Evolutionary conservation across 2,888 invertebrate genomes (phyloP).

Genomic region (Idaea biselata): DNA sequence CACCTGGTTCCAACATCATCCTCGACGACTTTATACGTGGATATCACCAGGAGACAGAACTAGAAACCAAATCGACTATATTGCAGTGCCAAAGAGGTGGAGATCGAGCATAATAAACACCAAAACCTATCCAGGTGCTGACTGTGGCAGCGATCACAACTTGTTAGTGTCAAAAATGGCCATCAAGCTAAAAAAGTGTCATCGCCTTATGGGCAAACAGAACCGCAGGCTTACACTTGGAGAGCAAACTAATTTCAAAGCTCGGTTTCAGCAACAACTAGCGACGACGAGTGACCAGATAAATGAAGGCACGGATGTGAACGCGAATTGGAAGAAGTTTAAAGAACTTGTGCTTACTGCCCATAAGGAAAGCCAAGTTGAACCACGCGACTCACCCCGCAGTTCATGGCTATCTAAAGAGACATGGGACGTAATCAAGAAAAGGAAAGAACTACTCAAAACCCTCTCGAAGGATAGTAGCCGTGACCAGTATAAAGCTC

Average conservation of each 20-base stretch:
- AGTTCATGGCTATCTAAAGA: conserved; percentile 4
- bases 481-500: too few relatives aligned
- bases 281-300: too few relatives aligned
- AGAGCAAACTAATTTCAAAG: too few relatives aligned
- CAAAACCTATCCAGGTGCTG: conserved; percentile 12
- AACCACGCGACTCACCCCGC: neutral
- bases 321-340: too few relatives aligned
- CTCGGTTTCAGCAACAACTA: too few relatives aligned
- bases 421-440: conserved; percentile 2
- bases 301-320: too few relatives aligned
- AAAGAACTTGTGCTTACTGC: too few relatives aligned
- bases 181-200: conserved; percentile 7
- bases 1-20: neutral
- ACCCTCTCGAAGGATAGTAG: too few relatives aligned
- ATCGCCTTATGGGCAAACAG: too few relatives aligned
- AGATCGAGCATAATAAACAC: conserved; percentile 8
- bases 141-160: conserved; percentile 13
- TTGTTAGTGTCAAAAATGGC: conserved; percentile 10
- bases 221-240: too few relatives aligned
- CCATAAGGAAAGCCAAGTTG: neutral
- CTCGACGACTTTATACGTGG: conserved; percentile 12
- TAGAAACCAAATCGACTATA: conserved; percentile 14
- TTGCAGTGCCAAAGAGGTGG: conserved; percentile 10
- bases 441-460: too few relatives aligned
- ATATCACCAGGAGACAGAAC: conserved; percentile 3